phyloP scores from a whole-genome alignment of 1,140 invertebrate species.

The Eumeta japonica region DNA sequence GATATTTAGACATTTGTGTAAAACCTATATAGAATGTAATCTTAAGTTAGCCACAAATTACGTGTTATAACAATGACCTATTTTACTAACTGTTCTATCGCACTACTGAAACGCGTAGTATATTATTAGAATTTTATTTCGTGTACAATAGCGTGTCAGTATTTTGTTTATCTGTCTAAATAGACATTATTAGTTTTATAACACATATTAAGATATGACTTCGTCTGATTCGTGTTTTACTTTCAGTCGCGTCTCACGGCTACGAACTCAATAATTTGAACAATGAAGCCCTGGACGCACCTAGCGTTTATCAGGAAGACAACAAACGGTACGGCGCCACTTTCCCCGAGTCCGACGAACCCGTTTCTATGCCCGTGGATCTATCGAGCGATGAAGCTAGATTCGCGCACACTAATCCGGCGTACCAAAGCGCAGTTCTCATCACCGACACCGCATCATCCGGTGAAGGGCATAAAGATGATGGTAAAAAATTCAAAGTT shows the following conservation, averaged over 20 bases:
- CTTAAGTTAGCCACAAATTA: too few species aligned
- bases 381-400: constrained; percentile 44
- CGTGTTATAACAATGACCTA: too few species aligned
- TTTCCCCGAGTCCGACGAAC: constrained; percentile 47
- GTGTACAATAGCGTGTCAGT: too few species aligned
- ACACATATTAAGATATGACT: too few species aligned
- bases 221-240: too few species aligned
- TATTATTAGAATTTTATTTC: too few species aligned
- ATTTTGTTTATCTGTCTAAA: too few species aligned
- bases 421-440: constrained; percentile 68
- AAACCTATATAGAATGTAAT: too few species aligned
- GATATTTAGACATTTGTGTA: too few species aligned
- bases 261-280: constrained; percentile 64
- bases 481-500: constrained; percentile 37
- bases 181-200: too few species aligned
- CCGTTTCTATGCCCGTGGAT: constrained; percentile 52
- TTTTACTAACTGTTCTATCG: too few species aligned
- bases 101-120: too few species aligned
- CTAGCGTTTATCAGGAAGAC: constrained; percentile 57
- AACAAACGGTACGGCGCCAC: constrained; percentile 29
- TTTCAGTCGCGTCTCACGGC: constrained; percentile 60
- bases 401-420: constrained; percentile 71
- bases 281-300: constrained; percentile 61
- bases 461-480: constrained; percentile 40
- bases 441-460: constrained; percentile 52